Percentiles rank a stretch among this genome's conserved stretches.
Evolutionary conservation across 2,113 vertebrate genomes (phyloP).

Genomic region (Alethe diademata): DNA sequence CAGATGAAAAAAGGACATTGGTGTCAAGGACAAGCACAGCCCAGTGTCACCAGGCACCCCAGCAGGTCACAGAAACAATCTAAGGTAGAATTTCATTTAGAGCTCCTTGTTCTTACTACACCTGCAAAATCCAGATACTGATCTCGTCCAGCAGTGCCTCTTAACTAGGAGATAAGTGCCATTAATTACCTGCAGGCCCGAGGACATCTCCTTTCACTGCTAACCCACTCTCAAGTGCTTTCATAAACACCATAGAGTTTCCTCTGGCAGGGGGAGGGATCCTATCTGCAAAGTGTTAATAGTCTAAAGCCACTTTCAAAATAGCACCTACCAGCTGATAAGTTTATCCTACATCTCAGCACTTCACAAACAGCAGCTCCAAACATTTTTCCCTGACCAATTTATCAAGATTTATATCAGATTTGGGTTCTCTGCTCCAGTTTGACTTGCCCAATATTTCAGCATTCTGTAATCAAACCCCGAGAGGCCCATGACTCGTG

Average conservation of each 20-base stretch:
- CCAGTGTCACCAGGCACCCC: neutral
- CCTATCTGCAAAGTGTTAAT: neutral
- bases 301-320: neutral
- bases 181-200: neutral
- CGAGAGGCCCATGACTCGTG: neutral
- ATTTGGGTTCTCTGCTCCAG: neutral
- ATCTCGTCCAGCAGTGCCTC: neutral
- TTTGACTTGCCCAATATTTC: slow-evolving; percentile 32
- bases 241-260: neutral
- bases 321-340: neutral
- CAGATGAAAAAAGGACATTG: neutral
- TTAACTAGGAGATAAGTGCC: neutral
- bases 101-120: neutral
- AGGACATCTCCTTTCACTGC: neutral
- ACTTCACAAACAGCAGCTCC: neutral
- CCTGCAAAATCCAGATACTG: neutral
- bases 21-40: neutral
- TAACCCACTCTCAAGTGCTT: neutral
- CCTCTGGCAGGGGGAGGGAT: neutral
- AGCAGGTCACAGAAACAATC: neutral
- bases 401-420: slow-evolving; percentile 32
- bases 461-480: slow-evolving; percentile 40
- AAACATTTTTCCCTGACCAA: neutral
- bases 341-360: neutral
- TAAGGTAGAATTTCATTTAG: neutral